Evolutionary conservation across 2,888 invertebrate species (phyloP).

Genomic region (Caenorhabditis sinica): DNA sequence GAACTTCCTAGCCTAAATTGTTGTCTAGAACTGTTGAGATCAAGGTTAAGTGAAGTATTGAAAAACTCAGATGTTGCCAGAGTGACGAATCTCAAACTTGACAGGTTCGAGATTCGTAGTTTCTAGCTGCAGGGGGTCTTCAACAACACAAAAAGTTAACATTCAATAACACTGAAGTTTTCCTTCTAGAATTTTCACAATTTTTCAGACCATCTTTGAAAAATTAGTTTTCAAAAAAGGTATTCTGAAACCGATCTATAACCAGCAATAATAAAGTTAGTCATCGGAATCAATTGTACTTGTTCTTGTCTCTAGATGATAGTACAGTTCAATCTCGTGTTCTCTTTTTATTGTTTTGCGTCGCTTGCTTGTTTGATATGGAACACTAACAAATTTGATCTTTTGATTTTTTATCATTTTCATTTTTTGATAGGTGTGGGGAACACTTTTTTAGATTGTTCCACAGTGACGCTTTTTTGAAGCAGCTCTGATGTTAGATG

Average conservation of each 20-base stretch:
- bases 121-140: background rate
- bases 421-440: background rate
- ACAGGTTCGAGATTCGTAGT: too few species aligned
- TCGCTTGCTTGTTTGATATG: background rate
- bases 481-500: background rate
- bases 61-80: too few species aligned
- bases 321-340: conserved; percentile 26
- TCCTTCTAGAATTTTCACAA: background rate
- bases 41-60: too few species aligned
- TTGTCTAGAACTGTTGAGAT: too few species aligned
- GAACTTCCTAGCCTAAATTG: too few species aligned
- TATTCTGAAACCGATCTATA: conserved; percentile 12
- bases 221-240: background rate
- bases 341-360: conserved; percentile 2
- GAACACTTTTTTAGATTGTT: background rate
- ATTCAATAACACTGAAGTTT: background rate
- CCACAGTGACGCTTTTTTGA: background rate
- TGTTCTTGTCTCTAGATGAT: background rate
- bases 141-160: background rate
- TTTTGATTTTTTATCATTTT: conserved; percentile 20
- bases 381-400: background rate
- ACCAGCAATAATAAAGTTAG: background rate
- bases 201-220: background rate
- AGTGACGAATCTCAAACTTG: too few species aligned
- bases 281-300: conserved; percentile 1